A percentile compares a stretch with the other conserved stretches of the same genome.
Conservation (phyloP, 2,797 vertebrate genomes). For the Poeciliopsis infans region DNA sequence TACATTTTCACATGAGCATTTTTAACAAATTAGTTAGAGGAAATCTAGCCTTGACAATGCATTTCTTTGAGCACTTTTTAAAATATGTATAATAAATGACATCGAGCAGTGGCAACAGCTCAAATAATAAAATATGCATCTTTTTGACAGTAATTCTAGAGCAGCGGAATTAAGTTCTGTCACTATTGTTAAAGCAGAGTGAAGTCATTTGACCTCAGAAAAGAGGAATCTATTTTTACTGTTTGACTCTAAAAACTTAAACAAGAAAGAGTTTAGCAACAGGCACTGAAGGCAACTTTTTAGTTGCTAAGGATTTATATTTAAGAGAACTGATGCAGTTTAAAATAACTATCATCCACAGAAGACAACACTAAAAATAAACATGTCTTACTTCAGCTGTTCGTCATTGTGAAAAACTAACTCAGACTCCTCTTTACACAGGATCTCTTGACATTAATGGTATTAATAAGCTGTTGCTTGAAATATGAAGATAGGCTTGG, state of each 20-base stretch:
- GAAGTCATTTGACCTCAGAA: conserved; percentile 58
- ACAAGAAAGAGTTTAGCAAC: conserved; percentile 66
- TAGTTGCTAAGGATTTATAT: conserved; percentile 70
- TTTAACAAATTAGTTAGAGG: neutral
- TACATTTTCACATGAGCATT: neutral
- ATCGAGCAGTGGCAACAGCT: neutral
- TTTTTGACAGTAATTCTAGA: conserved; percentile 24
- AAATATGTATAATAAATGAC: conserved; percentile 3
- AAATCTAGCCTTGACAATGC: neutral
- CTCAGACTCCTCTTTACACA: conserved; percentile 4
- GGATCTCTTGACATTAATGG: conserved; percentile 14
- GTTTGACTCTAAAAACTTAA: conserved; percentile 44
- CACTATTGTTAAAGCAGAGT: conserved; percentile 41
- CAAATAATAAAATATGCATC: conserved; percentile 46
- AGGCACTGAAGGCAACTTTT: conserved; percentile 56
- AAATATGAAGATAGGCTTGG: neutral
- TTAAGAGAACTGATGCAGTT: conserved; percentile 50
- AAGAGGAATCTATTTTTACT: conserved; percentile 66
- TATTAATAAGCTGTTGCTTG: conserved; percentile 12
- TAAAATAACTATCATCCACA: conserved; percentile 44
- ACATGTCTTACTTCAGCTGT: conserved; percentile 15
- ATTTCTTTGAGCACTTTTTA: neutral
- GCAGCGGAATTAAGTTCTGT: conserved; percentile 31
- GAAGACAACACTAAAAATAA: conserved; percentile 28
- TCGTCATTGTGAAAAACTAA: neutral